Evolutionary conservation across 2,113 vertebrate species (phyloP), one percentile per base, ranked within the genome.

Genomic region (Dipodomys stephensi): DNA sequence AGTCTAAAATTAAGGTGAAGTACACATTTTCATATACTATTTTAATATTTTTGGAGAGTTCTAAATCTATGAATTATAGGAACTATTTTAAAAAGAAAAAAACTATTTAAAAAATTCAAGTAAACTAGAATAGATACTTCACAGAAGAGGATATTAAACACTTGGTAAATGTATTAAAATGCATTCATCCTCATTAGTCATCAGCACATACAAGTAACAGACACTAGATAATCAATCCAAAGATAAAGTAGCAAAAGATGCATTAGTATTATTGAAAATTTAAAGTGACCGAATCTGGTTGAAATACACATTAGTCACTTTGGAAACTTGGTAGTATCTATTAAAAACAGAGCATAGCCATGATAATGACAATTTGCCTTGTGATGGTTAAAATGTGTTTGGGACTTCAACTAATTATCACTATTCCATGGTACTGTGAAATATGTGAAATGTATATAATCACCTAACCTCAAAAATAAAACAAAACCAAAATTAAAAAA

Each of bases 21-120:
- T 88, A 16, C 30, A n/a, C 83, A 88, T 68, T 83, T 90, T 94
- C 83, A 23, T 87, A 86, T 87, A 86, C 16, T 87, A 72, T 62
- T 95, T 92, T 4, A 28, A 39, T 90, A 22, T 64, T 4, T 68
- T 92, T 89, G 20, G 68, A 84, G 86, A 87, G 22, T 93, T 11
- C 44, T 78, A 53, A 74, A 28, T 87, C 65, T 90, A 60, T 46
- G 67, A 72, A 82, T 92, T 77, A n/a, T 65, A 94, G 81, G 90
- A 92, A 72, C 4, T 16, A 16, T 12, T 6, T 53, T 65, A 25
- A 57, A 57, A 27, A 69, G 83, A 30, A 4, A 72, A 68, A 68
- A 7, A 5, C 7, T 90, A 35, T 53, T 64, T 71, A 35, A 16
- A 81, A 88, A 87, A 85, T 77, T 0, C 83, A 91, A 77, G 39